A percentile compares a stretch with the other conserved stretches of the same genome.
Evolutionary conservation across 2,797 vertebrate species (phyloP).

Genomic region (Siniperca obscura): DNA sequence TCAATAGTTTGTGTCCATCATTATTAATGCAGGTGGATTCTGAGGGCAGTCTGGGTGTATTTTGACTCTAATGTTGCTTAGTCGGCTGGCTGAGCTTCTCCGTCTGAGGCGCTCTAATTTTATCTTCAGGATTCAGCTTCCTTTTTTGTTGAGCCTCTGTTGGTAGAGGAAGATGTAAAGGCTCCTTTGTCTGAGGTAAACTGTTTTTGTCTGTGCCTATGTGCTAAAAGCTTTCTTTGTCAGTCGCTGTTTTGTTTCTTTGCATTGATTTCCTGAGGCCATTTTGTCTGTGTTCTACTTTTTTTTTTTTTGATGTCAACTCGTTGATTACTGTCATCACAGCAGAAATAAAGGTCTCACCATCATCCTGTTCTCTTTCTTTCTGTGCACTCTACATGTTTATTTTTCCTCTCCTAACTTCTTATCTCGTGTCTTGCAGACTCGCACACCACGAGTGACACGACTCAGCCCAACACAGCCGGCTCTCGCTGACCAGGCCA

Average conservation of each 20-base stretch:
- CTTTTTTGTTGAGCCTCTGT: constrained; percentile 16
- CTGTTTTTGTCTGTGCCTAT: constrained; percentile 25
- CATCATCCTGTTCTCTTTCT: not conserved
- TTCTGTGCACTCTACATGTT: not conserved
- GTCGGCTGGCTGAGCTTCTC: constrained; percentile 3
- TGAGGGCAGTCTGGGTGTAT: not conserved
- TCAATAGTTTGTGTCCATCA: not conserved
- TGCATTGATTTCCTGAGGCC: constrained; percentile 36
- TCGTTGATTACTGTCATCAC: constrained; percentile 20
- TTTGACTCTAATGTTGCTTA: not conserved
- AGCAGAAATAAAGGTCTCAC: not conserved
- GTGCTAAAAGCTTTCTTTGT: constrained; percentile 34
- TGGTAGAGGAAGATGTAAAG: constrained; percentile 4
- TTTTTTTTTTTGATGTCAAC: constrained; percentile 22
- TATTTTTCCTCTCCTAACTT: not conserved
- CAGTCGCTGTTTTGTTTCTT: constrained; percentile 22
- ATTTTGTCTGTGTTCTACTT: constrained; percentile 17
- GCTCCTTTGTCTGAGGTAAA: constrained; percentile 46
- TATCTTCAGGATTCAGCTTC: constrained; percentile 12
- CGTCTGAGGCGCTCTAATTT: constrained; percentile 32
- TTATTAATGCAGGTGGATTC: constrained; percentile 8
- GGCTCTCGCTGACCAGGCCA: constrained; percentile 91
- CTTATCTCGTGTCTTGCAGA: constrained; percentile 61
- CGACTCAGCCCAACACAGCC: constrained; percentile 90
- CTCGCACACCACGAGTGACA: constrained; percentile 81